Conservation (phyloP, 2,888 invertebrate species). For the Pterostichus madidus region DNA sequence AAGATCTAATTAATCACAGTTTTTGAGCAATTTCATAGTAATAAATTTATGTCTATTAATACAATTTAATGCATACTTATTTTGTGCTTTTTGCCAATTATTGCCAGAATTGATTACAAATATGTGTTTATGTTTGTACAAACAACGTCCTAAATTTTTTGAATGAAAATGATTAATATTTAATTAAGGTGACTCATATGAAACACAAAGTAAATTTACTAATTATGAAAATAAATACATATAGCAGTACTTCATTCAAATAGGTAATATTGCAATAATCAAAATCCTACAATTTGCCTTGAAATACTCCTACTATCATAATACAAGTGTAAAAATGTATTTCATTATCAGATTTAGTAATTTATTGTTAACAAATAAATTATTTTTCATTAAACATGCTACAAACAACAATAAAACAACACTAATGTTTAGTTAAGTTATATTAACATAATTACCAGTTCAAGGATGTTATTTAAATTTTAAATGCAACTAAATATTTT, state of each 20-base stretch:
- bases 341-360: slow-evolving; percentile 34
- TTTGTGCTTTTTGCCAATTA: no score
- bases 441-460: slow-evolving; percentile 35
- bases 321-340: not conserved
- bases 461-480: slow-evolving; percentile 24
- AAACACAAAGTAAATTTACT: not conserved
- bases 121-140: not conserved
- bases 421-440: slow-evolving; percentile 7
- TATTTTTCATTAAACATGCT: slow-evolving; percentile 35
- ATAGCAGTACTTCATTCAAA: not conserved
- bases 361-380: slow-evolving; percentile 7
- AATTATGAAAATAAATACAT: not conserved
- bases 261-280: not conserved
- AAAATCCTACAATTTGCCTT: slow-evolving; percentile 31
- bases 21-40: no score
- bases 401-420: slow-evolving; percentile 31
- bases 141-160: not conserved
- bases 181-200: not conserved
- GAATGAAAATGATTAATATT: slow-evolving; percentile 15
- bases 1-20: no score
- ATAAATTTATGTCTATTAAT: no score
- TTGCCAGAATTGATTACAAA: no score
- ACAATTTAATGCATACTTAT: no score
- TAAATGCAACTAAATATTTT: not conserved
- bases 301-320: slow-evolving; percentile 42